Percentiles rank a stretch among this genome's conserved stretches.
phyloP scores from a whole-genome alignment of 2,888 invertebrate genomes.

The Merodon equestris region DNA sequence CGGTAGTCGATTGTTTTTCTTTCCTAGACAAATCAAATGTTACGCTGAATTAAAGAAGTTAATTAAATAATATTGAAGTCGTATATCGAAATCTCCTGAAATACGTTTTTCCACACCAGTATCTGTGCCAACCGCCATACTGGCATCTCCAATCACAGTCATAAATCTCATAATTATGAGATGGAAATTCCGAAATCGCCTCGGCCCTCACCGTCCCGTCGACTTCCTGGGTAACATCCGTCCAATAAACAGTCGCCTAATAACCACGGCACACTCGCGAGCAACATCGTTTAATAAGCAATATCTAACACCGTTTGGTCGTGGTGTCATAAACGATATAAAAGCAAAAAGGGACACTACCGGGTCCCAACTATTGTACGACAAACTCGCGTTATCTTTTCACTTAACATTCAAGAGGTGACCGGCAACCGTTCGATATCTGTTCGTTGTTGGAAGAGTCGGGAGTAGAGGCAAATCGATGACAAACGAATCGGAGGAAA shows the following conservation, averaged over 20 bases:
- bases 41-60: neutral
- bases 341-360: slow-evolving; percentile 15
- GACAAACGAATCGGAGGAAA: slow-evolving; percentile 32
- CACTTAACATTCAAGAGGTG: slow-evolving; percentile 20
- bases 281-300: slow-evolving; percentile 40
- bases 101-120: no score
- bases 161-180: slow-evolving; percentile 18
- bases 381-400: neutral
- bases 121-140: no score
- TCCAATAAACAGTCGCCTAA: neutral
- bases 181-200: neutral
- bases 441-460: neutral
- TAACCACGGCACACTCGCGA: neutral
- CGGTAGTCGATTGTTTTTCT: slow-evolving; percentile 5
- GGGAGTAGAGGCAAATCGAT: slow-evolving; percentile 44
- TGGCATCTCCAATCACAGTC: slow-evolving; percentile 2
- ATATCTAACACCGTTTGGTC: slow-evolving; percentile 25
- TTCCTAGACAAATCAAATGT: neutral
- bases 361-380: slow-evolving; percentile 20
- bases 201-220: neutral
- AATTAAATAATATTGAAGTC: no score
- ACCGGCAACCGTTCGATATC: neutral
- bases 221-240: slow-evolving; percentile 35
- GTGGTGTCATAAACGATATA: slow-evolving; percentile 36
- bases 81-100: no score